Conservation (phyloP, 2,113 vertebrate species). For the Triplophysa dalaica region DNA sequence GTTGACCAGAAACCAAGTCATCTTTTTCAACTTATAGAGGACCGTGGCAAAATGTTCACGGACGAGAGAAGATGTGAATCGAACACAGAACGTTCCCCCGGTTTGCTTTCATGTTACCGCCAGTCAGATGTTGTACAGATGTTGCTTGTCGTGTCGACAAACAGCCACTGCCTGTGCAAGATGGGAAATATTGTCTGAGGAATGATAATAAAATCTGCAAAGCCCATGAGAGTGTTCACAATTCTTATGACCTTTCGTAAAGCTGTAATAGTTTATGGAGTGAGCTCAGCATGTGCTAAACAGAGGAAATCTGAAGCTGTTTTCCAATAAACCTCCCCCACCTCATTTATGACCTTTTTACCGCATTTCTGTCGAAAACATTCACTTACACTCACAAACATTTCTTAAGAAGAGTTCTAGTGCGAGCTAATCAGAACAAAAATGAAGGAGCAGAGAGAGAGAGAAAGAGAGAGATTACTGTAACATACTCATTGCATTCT, state of each 20-base stretch:
- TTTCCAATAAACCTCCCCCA: slow-evolving; percentile 52
- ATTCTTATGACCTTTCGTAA: slow-evolving; percentile 18
- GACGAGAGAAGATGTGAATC: slow-evolving; percentile 48
- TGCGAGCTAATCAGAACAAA: not conserved
- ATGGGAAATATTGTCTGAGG: slow-evolving; percentile 26
- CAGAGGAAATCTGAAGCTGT: slow-evolving; percentile 47
- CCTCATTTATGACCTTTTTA: slow-evolving; percentile 43
- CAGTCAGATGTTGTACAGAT: slow-evolving; percentile 74
- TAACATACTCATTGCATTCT: not conserved
- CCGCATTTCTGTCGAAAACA: slow-evolving; percentile 16
- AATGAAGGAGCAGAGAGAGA: not conserved
- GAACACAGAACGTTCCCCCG: slow-evolving; percentile 49
- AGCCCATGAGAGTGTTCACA: not conserved
- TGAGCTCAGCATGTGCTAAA: slow-evolving; percentile 48
- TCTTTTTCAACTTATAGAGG: slow-evolving; percentile 32
- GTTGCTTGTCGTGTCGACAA: slow-evolving; percentile 56
- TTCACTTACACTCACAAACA: slow-evolving; percentile 47
- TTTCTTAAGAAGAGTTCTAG: not conserved
- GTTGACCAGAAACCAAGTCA: not conserved
- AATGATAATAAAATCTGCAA: slow-evolving; percentile 32
- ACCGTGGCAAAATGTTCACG: slow-evolving; percentile 27
- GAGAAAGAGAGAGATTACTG: slow-evolving; percentile 13
- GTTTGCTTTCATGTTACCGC: slow-evolving; percentile 64
- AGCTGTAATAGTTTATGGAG: slow-evolving; percentile 54
- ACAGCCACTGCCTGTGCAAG: slow-evolving; percentile 52